These are phyloP conservation scores for Zaprionus kolodkinae DNA, from an alignment of 1,140 invertebrate species.

Conservation along the genomic window DNA sequence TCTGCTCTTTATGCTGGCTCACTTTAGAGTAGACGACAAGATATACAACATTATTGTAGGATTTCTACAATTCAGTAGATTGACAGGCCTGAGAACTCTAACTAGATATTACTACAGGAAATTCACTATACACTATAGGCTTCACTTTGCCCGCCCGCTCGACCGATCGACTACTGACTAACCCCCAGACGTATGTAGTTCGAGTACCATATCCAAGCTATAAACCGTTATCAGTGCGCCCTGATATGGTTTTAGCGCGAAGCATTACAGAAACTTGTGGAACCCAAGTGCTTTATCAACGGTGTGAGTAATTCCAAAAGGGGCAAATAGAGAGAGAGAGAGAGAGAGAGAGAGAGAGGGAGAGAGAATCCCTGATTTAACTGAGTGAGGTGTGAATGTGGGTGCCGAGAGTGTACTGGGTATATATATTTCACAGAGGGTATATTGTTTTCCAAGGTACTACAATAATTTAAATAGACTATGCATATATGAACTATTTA, in stretches of 20 bases:
- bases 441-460: background rate
- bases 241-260: constrained; percentile 31
- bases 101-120: constrained; percentile 17
- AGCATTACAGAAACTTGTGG: constrained; percentile 32
- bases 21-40: constrained; percentile 45
- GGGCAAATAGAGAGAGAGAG: background rate
- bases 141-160: background rate
- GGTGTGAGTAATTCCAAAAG: constrained; percentile 22
- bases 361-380: constrained; percentile 11
- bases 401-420: background rate
- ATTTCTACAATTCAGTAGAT: background rate
- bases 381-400: constrained; percentile 13
- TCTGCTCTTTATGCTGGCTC: constrained; percentile 40
- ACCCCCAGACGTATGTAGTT: background rate
- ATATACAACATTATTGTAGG: constrained; percentile 31
- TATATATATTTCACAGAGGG: background rate
- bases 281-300: constrained; percentile 21
- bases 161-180: constrained; percentile 4
- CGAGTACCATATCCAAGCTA: constrained; percentile 2
- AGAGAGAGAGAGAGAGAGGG: background rate
- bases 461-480: no score
- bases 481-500: background rate
- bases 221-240: constrained; percentile 27
- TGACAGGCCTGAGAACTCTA: constrained; percentile 24
- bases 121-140: background rate